Evolutionary conservation across 2,888 invertebrate genomes (phyloP).

Genomic region (Flabesymbios commensalis): DNA sequence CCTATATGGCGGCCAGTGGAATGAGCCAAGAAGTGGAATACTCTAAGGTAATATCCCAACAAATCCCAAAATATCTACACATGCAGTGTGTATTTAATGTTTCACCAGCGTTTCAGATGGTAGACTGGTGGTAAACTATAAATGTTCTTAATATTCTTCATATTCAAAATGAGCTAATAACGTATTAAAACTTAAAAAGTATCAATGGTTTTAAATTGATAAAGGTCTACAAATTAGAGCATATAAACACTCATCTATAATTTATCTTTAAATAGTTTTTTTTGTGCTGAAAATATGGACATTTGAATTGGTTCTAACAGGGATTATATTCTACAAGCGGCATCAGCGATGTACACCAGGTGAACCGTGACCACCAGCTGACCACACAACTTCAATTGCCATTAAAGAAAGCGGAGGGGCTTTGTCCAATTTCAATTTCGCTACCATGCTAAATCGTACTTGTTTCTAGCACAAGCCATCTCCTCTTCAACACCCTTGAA

Average conservation of each 20-base stretch:
- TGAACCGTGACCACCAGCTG: too few relatives aligned
- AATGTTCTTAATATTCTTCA: not conserved
- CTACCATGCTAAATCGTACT: too few relatives aligned
- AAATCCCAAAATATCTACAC: not conserved
- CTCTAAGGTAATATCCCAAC: not conserved
- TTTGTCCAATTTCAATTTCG: too few relatives aligned
- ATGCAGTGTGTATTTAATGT: not conserved
- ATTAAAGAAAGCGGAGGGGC: too few relatives aligned
- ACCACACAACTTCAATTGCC: too few relatives aligned
- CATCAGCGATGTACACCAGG: too few relatives aligned
- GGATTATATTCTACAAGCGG: too few relatives aligned
- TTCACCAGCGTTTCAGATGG: not conserved
- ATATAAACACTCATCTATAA: not conserved
- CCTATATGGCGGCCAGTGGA: constrained; percentile 91
- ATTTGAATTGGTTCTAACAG: too few relatives aligned
- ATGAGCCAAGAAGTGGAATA: constrained; percentile 67
- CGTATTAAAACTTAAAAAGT: not conserved
- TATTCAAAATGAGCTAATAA: not conserved
- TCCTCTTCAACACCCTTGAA: too few relatives aligned
- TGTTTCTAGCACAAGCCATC: too few relatives aligned
- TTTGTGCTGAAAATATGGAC: not conserved
- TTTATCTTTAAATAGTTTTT: not conserved
- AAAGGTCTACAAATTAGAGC: too few relatives aligned
- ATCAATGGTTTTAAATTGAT: too few relatives aligned
- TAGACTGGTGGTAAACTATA: not conserved